Conservation (phyloP, 2,797 vertebrate species). For the Cetoscarus ocellatus region DNA sequence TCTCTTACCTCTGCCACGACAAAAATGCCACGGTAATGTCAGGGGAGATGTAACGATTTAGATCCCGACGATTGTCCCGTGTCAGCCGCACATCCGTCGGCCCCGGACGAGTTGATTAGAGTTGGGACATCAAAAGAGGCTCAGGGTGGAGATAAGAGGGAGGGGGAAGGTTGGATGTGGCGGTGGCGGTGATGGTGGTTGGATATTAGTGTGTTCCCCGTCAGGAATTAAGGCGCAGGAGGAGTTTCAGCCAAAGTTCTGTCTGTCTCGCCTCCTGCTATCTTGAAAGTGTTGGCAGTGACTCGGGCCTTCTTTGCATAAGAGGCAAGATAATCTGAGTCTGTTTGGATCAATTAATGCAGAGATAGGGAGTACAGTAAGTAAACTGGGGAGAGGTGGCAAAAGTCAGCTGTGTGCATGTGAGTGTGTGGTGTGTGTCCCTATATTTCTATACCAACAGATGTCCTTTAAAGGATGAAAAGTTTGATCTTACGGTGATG, state of each 20-base stretch:
- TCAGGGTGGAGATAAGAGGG: constrained; percentile 76
- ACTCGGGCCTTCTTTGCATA: constrained; percentile 66
- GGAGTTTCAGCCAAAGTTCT: constrained; percentile 75
- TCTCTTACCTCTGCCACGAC: constrained; percentile 80
- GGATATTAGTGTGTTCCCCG: constrained; percentile 57
- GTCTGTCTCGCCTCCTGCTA: constrained; percentile 66
- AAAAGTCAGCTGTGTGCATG: constrained; percentile 44
- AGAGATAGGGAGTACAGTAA: constrained; percentile 59
- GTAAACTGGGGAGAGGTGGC: constrained; percentile 43
- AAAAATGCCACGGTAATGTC: constrained; percentile 91
- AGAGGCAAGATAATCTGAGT: constrained; percentile 66
- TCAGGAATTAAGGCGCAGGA: constrained; percentile 70
- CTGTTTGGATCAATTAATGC: constrained; percentile 73
- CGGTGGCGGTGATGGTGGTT: constrained; percentile 20
- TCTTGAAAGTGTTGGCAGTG: constrained; percentile 71
- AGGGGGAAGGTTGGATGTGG: constrained; percentile 16
- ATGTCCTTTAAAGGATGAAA: constrained; percentile 7
- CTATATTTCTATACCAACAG: not conserved
- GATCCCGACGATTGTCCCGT: constrained; percentile 82
- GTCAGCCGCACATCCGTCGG: constrained; percentile 75
- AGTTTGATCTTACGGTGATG: not conserved
- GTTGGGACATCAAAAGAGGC: constrained; percentile 83
- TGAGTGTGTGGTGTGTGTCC: constrained; percentile 14
- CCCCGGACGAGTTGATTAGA: constrained; percentile 80
- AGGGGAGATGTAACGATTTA: constrained; percentile 87